Base-by-base conservation (phyloP, 2,797 vertebrate species). In the Gymnothorax javanicus region DNA sequence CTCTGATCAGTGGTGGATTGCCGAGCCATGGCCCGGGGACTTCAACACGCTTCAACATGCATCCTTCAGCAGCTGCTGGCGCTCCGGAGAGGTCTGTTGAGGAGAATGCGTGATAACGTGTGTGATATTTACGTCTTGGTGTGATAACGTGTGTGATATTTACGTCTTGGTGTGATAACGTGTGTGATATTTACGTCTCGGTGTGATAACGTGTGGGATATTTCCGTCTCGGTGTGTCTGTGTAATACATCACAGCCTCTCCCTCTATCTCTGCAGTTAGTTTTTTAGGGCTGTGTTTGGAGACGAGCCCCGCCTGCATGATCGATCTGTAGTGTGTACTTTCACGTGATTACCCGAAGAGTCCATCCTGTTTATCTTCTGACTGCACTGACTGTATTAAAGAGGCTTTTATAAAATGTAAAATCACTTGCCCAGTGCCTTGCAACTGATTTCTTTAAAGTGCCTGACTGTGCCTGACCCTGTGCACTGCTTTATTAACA, bases 401-500 rank as follows among this genome's bases (percentile, higher is more conserved):
- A 93, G 91, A 94, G 87, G 88, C 89, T 89, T 93, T 91, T 64
- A 64, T 23, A 87, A 93, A 93, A 94, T 93, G 92, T 89, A 91
- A 90, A 91, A 89, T 92, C 92, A 91, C 91, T 88, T 93, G 91
- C 88, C 89, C 89, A 90, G 87, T 90, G 91, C 92, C 91, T 91
- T 92, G 91, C 91, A 91, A 95, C 95, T 95, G 94, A 94, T 95
- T 96, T 94, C 94, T 94, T 94, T 94, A 69, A 69, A 58, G 12
- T 58, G 94, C 94, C 94, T 94, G 89, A 91, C 91, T 91, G 90
- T 92, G 91, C 92, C 86, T 87, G 13, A 57, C 91, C 93, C 90
- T 90, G 87, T 50, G 84, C 89, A 89, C 79, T 57, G 89, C 92
- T 93, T 94, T 95, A 95, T 95, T 94, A 93, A 93, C 20, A 92